Base-by-base conservation (phyloP, 2,888 invertebrate genomes). In the Ephialtes manifestator region DNA sequence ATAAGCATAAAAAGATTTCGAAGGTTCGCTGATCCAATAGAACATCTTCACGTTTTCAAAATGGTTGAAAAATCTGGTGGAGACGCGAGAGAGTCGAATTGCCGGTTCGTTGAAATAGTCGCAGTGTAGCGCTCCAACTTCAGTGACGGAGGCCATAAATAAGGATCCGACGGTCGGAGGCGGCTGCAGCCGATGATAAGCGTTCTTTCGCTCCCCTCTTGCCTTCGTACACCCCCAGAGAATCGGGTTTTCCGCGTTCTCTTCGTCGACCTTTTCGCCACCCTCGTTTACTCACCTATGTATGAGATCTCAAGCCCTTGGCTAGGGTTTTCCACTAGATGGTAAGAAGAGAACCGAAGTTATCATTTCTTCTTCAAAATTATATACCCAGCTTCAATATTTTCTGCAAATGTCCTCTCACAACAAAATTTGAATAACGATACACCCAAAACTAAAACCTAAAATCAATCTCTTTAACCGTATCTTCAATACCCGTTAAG, bases 81-180 rank as follows among this genome's bases (percentile, higher is more conserved):
- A 60, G 71, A 82, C 24, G 67, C 11, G 28, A 65, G 53, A 48
- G 24, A 65, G 71, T 24, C 65, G 60, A 53, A 43, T 63, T 63
- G 70, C 63, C 55, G 51, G 70, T 75, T 48, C 43, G 78, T 63
- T 63, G 78, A 65, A 85, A 80, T 77, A 85, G 83, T 76, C 51
- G 79, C 82, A 46, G 48, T 51, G 70, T 70, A 72, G 71, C 74
- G 72, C 46, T 63, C 82, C 75, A 53, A 58, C 77, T 83, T 63
- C 67, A 60, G 76, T 85, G 87, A 86, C 86, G 85, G 85, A 86
- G 87, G 87, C 87, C 91, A 92, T 94, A 94, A 94, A 94, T 94
- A 92, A 93, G 91, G 93, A 94, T 94, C 92, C 93, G 93, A 92
- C 92, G 93, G 92, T 92, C 91, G 84, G 93, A 90, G 89, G 90